Percentiles rank a stretch among this genome's conserved stretches.
Evolutionary conservation across 2,113 vertebrate genomes (phyloP).

Genomic region (Cariama cristata): DNA sequence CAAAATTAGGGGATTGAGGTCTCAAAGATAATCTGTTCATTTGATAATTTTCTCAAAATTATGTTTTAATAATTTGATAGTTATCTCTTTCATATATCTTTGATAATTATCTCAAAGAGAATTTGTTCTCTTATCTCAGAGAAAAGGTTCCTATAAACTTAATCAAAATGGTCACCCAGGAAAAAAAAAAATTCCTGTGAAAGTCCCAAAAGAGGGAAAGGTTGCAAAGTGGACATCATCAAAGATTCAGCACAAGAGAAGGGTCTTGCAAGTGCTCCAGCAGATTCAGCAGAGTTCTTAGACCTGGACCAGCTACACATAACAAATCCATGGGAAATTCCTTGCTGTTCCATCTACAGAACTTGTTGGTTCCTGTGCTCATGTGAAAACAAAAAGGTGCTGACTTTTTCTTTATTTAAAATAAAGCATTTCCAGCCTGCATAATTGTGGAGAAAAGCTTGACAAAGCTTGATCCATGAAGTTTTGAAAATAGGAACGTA

Average conservation of each 20-base stretch:
- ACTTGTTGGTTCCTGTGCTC: background rate
- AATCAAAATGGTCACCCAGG: background rate
- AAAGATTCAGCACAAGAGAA: background rate
- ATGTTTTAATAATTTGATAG: background rate
- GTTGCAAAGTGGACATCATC: background rate
- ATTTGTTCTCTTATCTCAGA: background rate
- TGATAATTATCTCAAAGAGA: background rate
- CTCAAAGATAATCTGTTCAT: background rate
- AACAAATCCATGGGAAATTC: background rate
- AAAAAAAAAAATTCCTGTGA: background rate
- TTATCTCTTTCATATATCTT: background rate
- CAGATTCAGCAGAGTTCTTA: background rate
- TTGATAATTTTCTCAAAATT: background rate
- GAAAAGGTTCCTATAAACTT: background rate
- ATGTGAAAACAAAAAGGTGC: background rate
- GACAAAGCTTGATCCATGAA: background rate
- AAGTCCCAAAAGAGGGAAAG: background rate
- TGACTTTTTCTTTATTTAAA: background rate
- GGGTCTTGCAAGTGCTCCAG: background rate
- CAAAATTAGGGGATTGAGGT: background rate
- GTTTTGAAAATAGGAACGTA: background rate
- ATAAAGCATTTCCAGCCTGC: background rate
- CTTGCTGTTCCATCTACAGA: background rate
- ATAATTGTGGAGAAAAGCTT: background rate
- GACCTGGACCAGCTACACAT: background rate